Evolutionary conservation across 2,797 vertebrate species (phyloP).

Genomic region (Heliangelus exortis): DNA sequence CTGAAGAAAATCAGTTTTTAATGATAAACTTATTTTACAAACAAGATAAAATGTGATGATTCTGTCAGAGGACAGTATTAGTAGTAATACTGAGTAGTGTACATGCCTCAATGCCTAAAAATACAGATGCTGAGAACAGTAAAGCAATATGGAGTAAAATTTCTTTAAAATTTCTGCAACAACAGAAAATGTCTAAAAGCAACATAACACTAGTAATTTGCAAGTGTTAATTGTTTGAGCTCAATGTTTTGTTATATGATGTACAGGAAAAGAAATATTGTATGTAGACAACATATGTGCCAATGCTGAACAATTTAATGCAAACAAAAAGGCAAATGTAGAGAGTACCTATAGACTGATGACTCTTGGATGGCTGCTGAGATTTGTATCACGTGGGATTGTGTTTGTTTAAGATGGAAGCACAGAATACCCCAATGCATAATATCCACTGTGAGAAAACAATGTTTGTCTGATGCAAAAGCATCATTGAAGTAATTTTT

Average conservation of each 20-base stretch:
- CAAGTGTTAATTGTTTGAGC: background rate
- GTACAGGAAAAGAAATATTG: background rate
- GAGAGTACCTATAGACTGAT: background rate
- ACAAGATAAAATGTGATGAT: background rate
- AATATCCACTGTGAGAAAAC: background rate
- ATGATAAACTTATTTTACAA: background rate
- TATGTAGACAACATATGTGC: background rate
- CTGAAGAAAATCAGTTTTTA: background rate
- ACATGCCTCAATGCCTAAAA: background rate
- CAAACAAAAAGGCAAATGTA: accelerated
- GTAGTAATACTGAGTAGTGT: background rate
- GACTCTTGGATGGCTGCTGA: background rate
- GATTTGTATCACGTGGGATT: background rate
- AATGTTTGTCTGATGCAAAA: background rate
- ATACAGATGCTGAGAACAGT: background rate
- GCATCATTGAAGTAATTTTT: background rate
- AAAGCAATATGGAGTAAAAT: background rate
- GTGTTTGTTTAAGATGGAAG: background rate
- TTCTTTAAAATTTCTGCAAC: background rate
- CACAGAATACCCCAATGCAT: background rate
- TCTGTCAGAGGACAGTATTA: background rate
- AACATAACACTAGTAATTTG: background rate
- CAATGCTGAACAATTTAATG: background rate
- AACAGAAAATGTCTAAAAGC: background rate
- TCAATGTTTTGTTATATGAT: background rate